Conservation (phyloP, 2,888 invertebrate genomes). For the Bombyx huttoni region DNA sequence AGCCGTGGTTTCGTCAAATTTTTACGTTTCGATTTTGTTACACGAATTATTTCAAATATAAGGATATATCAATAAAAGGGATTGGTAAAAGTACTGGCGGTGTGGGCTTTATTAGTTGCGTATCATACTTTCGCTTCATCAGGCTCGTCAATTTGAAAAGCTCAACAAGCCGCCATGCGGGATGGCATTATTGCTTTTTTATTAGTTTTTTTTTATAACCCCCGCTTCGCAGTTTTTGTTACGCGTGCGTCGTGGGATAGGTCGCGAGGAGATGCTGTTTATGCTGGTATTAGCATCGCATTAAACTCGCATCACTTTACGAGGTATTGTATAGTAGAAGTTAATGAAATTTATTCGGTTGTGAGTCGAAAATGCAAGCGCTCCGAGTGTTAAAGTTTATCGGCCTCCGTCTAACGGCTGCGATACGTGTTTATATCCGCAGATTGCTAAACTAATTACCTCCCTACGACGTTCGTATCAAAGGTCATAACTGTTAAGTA, state of each 20-base stretch:
- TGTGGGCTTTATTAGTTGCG: constrained; percentile 14
- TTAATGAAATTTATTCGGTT: constrained; percentile 22
- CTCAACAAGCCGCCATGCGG: constrained; percentile 68
- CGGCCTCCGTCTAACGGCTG: constrained; percentile 18
- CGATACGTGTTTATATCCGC: constrained; percentile 25
- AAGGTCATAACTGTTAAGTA: constrained; percentile 50
- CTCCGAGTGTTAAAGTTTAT: constrained; percentile 21
- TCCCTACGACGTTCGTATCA: constrained; percentile 23
- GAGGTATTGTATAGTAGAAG: constrained; percentile 42
- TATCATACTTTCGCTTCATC: constrained; percentile 49
- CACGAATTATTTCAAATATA: not conserved
- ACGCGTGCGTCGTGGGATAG: constrained; percentile 63
- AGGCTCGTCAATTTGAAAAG: constrained; percentile 56
- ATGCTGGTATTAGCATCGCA: constrained; percentile 71
- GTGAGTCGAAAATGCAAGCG: constrained; percentile 11
- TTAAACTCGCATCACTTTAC: constrained; percentile 30
- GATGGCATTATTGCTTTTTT: constrained; percentile 71
- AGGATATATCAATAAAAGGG: not conserved
- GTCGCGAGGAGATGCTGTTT: constrained; percentile 45
- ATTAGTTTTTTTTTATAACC: constrained; percentile 60
- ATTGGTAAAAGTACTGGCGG: constrained; percentile 10
- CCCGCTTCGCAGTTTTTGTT: constrained; percentile 60
- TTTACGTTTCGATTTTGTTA: too few relatives aligned
- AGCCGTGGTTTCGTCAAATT: not conserved
- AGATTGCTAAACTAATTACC: constrained; percentile 41